Base-by-base conservation (phyloP, 1,140 invertebrate genomes). In the Listronotus bonariensis region DNA sequence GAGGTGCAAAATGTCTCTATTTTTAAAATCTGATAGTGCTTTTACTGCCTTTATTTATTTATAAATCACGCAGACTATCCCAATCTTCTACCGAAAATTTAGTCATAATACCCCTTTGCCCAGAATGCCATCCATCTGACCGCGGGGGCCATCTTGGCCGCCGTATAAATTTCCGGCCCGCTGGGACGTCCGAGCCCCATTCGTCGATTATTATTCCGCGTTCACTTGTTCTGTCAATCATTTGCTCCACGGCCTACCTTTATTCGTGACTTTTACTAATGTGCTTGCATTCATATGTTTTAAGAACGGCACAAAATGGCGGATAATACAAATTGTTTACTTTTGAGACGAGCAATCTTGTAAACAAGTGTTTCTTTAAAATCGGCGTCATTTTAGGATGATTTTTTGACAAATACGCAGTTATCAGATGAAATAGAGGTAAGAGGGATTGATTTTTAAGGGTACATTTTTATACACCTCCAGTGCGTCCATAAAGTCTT, bases 191-290 rank as follows among this genome's bases (percentile, higher is more conserved):
- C 49, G 48, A 52, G 59, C 59, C 48, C 60, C 52, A 63, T 63
- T 63, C 61, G 61, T 63, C 61, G 61, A 56, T 56, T 56, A 41
- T 63, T 55, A 54, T 55, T 54, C 53, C 51, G 40, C 51, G 53
- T 63, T 56, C 61, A 56, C 53, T 63, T 63, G 61, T 63, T 56
- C 51, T 63, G 61, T 63, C 61, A 63, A 63, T 63, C 61, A 63
- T 43, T 53, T 32, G 61, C 41, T 42, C 53, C 61, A 63, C 52
- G 18, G 53, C 41, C 53, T 63, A 56, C 52, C 61, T 55, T 56
- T 54, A 63, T 63, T 63, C 52, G 53, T 63, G 52, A 63, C 55
- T 57, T 57, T 48, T 43, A 48, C 55, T 48, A 58, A 58, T 58
- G 55, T 45, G 42, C 2, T 48, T 48, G 15, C 45, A 48, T 48